These are phyloP conservation scores for Enteromius fasciolatus DNA, from an alignment of 2,797 vertebrate species.

Conservation along the genomic window DNA sequence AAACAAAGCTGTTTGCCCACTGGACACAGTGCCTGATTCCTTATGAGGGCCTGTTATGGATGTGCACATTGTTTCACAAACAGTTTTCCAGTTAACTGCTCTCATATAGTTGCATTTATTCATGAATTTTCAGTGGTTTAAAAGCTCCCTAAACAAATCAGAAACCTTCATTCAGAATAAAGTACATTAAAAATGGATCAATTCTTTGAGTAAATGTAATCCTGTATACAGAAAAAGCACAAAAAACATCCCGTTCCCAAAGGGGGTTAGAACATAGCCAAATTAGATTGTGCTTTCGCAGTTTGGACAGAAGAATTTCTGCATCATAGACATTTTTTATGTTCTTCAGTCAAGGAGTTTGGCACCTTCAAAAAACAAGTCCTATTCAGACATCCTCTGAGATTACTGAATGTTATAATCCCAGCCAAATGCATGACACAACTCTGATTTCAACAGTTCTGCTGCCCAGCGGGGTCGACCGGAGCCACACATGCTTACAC, in stretches of 20 bases:
- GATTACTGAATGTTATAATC: slow-evolving; percentile 22
- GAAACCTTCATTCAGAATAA: background rate
- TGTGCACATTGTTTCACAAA: slow-evolving; percentile 59
- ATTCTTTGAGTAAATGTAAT: background rate
- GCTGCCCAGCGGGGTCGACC: background rate
- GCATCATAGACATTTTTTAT: slow-evolving; percentile 8
- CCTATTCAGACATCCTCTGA: slow-evolving; percentile 39
- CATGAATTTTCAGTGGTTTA: background rate
- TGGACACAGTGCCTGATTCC: background rate
- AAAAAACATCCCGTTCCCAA: background rate
- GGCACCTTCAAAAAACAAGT: slow-evolving; percentile 24
- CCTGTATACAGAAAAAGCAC: background rate
- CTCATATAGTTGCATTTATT: background rate
- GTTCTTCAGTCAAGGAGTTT: slow-evolving; percentile 14
- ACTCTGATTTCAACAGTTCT: slow-evolving; percentile 31
- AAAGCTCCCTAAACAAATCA: background rate
- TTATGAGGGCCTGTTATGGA: slow-evolving; percentile 42
- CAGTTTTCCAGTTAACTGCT: slow-evolving; percentile 11
- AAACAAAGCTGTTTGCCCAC: slow-evolving; percentile 6
- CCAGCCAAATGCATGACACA: slow-evolving; percentile 32
- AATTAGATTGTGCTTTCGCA: background rate
- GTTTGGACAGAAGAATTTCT: background rate
- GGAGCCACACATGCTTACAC: slow-evolving; percentile 14
- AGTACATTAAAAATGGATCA: background rate
- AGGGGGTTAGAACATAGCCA: background rate